Evolutionary conservation across 1,140 invertebrate genomes (phyloP).

Genomic region (Brachionus koreanus): DNA sequence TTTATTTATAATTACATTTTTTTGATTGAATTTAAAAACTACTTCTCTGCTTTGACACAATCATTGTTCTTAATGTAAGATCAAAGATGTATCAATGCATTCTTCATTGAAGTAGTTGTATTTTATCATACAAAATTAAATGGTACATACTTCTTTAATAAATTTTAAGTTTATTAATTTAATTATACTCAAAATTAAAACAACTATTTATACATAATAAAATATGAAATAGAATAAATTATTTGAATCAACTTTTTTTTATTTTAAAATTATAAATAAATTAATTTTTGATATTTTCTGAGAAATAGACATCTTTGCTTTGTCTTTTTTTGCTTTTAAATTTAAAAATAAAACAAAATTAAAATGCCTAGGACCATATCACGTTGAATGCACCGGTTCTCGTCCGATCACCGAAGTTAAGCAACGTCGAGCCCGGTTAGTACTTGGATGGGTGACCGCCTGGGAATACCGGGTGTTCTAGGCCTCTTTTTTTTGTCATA

Average conservation of each 20-base stretch:
- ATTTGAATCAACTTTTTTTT: too few species aligned
- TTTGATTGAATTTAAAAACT: background rate
- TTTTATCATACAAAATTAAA: background rate
- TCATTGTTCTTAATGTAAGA: background rate
- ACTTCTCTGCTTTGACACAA: background rate
- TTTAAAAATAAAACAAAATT: background rate
- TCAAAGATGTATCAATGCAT: background rate
- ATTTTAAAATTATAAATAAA: background rate
- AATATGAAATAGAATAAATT: background rate
- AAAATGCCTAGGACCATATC: too few species aligned
- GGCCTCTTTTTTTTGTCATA: too few species aligned
- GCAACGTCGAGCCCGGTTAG: too few species aligned
- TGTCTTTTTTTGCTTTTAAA: background rate
- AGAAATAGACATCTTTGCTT: too few species aligned
- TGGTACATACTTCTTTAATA: slow-evolving; percentile 12
- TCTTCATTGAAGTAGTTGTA: slow-evolving; percentile 14
- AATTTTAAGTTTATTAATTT: slow-evolving; percentile 19
- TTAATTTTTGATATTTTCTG: background rate
- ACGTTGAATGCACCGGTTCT: too few species aligned
- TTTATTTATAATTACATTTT: too few species aligned
- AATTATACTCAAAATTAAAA: background rate
- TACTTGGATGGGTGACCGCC: too few species aligned
- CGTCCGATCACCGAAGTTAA: too few species aligned
- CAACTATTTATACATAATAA: background rate
- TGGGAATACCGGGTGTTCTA: too few species aligned